Evolutionary conservation across 2,113 vertebrate genomes (phyloP), one percentile per base, ranked within the genome.

Genomic region (Chloroceryle aenea): DNA sequence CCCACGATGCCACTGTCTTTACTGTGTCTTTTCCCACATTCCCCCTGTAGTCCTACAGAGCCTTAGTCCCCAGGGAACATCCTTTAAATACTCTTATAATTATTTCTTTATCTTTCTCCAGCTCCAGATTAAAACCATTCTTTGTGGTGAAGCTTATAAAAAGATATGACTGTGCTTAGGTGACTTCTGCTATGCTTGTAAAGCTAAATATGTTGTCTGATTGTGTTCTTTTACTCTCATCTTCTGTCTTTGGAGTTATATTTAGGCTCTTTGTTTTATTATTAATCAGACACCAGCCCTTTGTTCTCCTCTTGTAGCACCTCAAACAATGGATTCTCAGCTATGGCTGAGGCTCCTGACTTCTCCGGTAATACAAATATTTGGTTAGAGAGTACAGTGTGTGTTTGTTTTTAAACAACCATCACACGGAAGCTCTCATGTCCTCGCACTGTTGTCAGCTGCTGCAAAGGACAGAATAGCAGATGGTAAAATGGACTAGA

Each of bases 321-420:
- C 50, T 95, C 83, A 81, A 71, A 86, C 59, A 92, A 78, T 52
- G 43, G 64, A 84, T 92, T 86, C 59, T 50, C 72, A 86, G 72
- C 55, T 75, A 38, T 4, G 59, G 68, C 73, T 47, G 85, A 59
- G 68, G 47, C 76, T 95, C n/a, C 59, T 94, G 52, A 74, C 45
- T 94, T 83, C 79, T 92, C 71, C 80, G 89, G 76, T 15, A 84
- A 67, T 21, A 81, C 68, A 95, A 93, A 80, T 88, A 90, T 85
- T 91, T 96, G 75, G 90, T 68, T 83, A 77, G 50, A 52, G 71
- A 85, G 43, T 43, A 82, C n/a, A 91, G 78, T 34, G 81, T 81
- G 58, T 95, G 89, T 95, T 93, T 94, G 77, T 91, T 95, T 96
- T 91, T 58, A 89, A 95, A 87, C 53, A 95, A 17, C 59, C 14